Evolutionary conservation across 1,140 invertebrate genomes (phyloP).

Genomic region (Thalassaphorura encarpata): DNA sequence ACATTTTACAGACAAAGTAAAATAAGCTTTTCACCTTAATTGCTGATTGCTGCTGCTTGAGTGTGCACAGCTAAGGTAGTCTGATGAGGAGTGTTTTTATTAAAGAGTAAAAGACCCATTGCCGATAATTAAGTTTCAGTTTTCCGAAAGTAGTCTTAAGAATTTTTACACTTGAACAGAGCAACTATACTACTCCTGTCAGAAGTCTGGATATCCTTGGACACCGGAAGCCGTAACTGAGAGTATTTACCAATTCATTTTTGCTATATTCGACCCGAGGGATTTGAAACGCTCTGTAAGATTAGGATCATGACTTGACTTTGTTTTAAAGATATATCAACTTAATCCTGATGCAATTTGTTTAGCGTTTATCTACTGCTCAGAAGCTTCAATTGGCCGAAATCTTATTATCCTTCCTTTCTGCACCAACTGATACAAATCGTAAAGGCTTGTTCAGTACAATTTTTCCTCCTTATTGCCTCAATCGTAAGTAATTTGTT

Average conservation of each 20-base stretch:
- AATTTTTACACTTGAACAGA: slow-evolving; percentile 5
- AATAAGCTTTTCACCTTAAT: no score
- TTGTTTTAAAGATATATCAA: background rate
- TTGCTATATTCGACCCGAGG: slow-evolving; percentile 4
- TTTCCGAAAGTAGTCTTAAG: background rate
- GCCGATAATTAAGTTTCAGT: no score
- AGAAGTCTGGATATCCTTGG: background rate
- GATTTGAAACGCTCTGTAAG: slow-evolving; percentile 19
- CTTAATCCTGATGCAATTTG: background rate
- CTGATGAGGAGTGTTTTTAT: no score
- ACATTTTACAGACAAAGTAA: no score
- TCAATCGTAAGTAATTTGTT: slow-evolving; percentile 12
- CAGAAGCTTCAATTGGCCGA: slow-evolving; percentile 23
- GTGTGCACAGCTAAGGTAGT: no score
- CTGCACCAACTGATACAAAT: slow-evolving; percentile 11
- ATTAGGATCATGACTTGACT: background rate
- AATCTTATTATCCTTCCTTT: slow-evolving; percentile 13
- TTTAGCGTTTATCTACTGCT: slow-evolving; percentile 18
- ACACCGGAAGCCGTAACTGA: slow-evolving; percentile 13
- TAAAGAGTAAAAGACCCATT: no score
- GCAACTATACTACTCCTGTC: slow-evolving; percentile 15
- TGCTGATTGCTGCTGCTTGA: no score
- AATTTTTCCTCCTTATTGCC: slow-evolving; percentile 12
- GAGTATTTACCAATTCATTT: slow-evolving; percentile 12
- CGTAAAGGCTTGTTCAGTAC: slow-evolving; percentile 16